Evolutionary conservation across 2,113 vertebrate genomes (phyloP).

Genomic region (Copsychus sechellarum): DNA sequence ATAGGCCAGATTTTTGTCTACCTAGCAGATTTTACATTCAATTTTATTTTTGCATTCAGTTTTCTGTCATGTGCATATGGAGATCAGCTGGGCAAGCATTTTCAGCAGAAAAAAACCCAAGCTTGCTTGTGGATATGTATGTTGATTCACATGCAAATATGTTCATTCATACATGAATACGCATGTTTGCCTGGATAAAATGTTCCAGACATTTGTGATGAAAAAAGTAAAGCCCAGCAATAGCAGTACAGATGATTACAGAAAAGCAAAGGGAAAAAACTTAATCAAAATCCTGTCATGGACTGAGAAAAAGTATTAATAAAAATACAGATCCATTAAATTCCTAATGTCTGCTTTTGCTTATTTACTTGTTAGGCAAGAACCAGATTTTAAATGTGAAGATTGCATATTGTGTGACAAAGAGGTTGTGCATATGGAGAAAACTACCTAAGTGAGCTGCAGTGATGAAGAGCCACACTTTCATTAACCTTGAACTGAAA

Average conservation of each 20-base stretch:
- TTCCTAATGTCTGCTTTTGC: conserved; percentile 19
- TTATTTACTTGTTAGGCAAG: conserved; percentile 30
- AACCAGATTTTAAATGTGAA: conserved; percentile 19
- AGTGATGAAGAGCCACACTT: neutral
- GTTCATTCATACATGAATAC: conserved; percentile 48
- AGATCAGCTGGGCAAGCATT: conserved; percentile 19
- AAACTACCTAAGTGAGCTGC: neutral
- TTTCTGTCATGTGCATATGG: neutral
- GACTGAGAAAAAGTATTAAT: neutral
- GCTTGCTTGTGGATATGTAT: conserved; percentile 19
- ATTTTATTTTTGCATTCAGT: conserved; percentile 26
- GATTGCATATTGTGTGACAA: neutral
- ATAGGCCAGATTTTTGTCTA: neutral
- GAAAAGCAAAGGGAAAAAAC: neutral
- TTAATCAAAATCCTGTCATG: conserved; percentile 45
- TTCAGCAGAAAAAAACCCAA: neutral
- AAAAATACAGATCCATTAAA: conserved; percentile 46
- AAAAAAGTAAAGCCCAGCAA: neutral
- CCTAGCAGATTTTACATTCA: neutral
- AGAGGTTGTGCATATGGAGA: neutral
- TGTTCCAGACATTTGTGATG: neutral
- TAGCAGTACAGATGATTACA: neutral
- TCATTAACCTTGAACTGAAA: neutral
- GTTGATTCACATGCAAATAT: conserved; percentile 48
- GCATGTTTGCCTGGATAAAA: conserved; percentile 5